Base-by-base conservation (phyloP, 2,888 invertebrate genomes). In the Trisateles emortualis region DNA sequence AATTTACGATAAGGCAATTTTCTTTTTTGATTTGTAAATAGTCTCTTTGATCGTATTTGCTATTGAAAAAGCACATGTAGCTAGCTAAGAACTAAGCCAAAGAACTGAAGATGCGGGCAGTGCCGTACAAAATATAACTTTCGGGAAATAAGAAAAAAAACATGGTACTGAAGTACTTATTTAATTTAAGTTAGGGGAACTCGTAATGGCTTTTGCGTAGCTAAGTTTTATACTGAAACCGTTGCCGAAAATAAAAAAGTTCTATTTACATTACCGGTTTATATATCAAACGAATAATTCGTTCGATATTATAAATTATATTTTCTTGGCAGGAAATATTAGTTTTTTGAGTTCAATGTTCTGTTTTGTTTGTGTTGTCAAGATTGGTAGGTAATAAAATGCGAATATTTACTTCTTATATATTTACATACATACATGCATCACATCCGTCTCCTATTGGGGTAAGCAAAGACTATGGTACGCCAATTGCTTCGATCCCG, bases 171-270 rank as follows among this genome's bases (percentile, higher is more conserved):
- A 53, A 55, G 63, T 42, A 49, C 53, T 70, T 64, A 64, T 61
- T 67, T 72, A 64, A 71, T 73, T 70, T 64, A 73, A 73, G 61
- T 71, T 67, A 30, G 38, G 41, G 16, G 53, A 69, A 70, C 67
- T 70, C 32, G 53, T 72, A 56, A 67, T 69, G 64, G 54, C 53
- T 61, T 66, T 53, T 50, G 35, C 46, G 51, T 36, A 26, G 32
- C 42, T 35, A 57, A 55, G 55, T 61, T 60, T 55, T 48, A 51
- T 59, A 53, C 51, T 8, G 19, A 36, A 24, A 53, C 11, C 42
- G 30, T 44, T 46, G 38, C 22, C 40, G 40, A 56, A 59, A 63
- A 58, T 48, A 59, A 56, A 68, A 63, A 70, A 52, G 40, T 68
- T 68, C 3, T 50, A 24, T 63, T 71, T 56, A 59, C 40, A 65